Evolutionary conservation across 2,113 vertebrate genomes (phyloP).

Genomic region (Orthonyx spaldingii): DNA sequence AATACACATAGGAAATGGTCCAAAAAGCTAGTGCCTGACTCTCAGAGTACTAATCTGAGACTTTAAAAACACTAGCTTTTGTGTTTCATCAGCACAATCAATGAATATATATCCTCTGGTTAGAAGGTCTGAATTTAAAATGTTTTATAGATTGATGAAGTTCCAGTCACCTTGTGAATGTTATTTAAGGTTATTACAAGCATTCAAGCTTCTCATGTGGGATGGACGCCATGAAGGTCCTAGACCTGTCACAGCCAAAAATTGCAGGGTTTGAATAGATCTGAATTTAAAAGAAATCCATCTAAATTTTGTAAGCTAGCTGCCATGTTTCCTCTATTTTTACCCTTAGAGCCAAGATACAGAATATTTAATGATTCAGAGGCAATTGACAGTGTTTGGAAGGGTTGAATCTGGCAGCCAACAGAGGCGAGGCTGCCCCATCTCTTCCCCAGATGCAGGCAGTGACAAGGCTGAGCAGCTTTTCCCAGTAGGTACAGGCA

Average conservation of each 20-base stretch:
- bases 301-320: background rate
- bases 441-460: background rate
- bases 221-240: background rate
- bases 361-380: background rate
- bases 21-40: background rate
- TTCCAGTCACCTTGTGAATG: background rate
- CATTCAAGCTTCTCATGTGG: background rate
- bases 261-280: background rate
- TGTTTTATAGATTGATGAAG: background rate
- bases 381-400: background rate
- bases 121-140: background rate
- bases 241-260: background rate
- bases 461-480: background rate
- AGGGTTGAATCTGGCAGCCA: background rate
- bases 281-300: background rate
- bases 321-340: background rate
- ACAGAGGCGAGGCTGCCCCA: background rate
- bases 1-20: background rate
- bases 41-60: background rate
- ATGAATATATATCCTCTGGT: background rate
- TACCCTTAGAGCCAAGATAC: background rate
- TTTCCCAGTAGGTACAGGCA: background rate
- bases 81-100: constrained; percentile 1
- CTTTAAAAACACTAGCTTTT: background rate
- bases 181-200: background rate